Base-by-base conservation (phyloP, 2,888 invertebrate species). In the Troides oblongomaculatus region DNA sequence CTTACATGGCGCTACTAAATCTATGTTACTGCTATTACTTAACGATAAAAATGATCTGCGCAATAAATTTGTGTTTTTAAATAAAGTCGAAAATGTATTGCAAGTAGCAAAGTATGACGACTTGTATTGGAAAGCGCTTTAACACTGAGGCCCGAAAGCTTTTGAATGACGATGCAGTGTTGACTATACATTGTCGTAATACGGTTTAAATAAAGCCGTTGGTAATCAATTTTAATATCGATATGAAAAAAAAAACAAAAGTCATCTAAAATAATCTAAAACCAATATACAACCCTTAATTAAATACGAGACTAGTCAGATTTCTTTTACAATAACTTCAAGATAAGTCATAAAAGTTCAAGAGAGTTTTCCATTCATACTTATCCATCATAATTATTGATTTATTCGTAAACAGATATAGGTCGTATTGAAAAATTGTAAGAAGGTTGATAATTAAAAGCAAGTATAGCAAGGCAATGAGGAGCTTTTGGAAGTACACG, bases 111-210 rank as follows among this genome's bases (percentile, higher is more conserved):
- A 69, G 69, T 69, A 60, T 64, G 64, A 53, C 64, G 69, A 64
- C 60, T 69, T 56, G 64, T 64, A 61, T 69, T 69, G 64, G 69
- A 69, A 69, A 69, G 69, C 64, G 53, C 43, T 60, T 56, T 53
- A 61, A 70, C 58, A 50, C 30, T 61, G 64, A 64, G 65, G 43
- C 65, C 65, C 62, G 62, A 62, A 65, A 30, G 62, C 61, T 56
- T 57, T 62, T 57, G 57, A 65, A 65, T 64, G 23, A 50, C 63
- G 36, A 46, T 30, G 39, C 39, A 57, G 30, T 58, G 30, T 69
- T n/a, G 23, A 58, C 10, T 4, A 23, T 58, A 58, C 23, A n/a
- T 58, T 58, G 21, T 30, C 14, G 23, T 62, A 62, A 58, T 30
- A 46, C 62, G 60, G 21, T 69, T 62, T 62, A 23, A 46, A 63